Evolutionary conservation across 1,140 invertebrate species (phyloP).

Genomic region (Leptinotarsa undecemlineata): DNA sequence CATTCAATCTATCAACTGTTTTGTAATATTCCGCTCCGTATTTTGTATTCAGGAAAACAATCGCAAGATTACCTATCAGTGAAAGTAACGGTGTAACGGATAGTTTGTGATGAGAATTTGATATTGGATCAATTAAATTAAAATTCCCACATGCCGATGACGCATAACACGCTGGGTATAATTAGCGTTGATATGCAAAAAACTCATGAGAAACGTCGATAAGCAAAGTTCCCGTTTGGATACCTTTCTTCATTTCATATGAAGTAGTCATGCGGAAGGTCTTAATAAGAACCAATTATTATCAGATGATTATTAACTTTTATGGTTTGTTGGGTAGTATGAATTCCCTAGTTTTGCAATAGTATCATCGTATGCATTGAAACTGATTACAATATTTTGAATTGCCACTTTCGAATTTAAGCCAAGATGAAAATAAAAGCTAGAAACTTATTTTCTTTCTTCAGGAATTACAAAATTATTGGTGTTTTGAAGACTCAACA

Average conservation of each 20-base stretch:
- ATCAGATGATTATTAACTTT: too few relatives aligned
- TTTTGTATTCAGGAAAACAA: not conserved
- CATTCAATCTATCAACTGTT: not conserved
- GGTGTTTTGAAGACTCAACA: too few relatives aligned
- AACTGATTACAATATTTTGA: too few relatives aligned
- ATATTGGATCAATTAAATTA: conserved; percentile 8
- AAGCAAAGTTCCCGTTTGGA: conserved; percentile 5
- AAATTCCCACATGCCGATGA: not conserved
- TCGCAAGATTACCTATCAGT: not conserved
- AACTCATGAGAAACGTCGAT: not conserved
- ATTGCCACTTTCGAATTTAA: too few relatives aligned
- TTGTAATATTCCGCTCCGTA: conserved; percentile 1
- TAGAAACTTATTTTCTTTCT: too few relatives aligned
- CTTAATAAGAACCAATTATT: too few relatives aligned
- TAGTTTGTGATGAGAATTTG: not conserved
- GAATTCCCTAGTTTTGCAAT: too few relatives aligned
- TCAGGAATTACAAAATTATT: too few relatives aligned
- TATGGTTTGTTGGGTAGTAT: too few relatives aligned
- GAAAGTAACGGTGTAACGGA: conserved; percentile 7
- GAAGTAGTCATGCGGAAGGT: too few relatives aligned
- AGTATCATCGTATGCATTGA: too few relatives aligned
- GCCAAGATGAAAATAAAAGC: too few relatives aligned
- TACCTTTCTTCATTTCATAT: not conserved
- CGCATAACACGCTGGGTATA: not conserved
- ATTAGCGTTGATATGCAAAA: not conserved